Evolutionary conservation across 2,797 vertebrate genomes (phyloP).

Genomic region (Hydrocynus forskahlii): DNA sequence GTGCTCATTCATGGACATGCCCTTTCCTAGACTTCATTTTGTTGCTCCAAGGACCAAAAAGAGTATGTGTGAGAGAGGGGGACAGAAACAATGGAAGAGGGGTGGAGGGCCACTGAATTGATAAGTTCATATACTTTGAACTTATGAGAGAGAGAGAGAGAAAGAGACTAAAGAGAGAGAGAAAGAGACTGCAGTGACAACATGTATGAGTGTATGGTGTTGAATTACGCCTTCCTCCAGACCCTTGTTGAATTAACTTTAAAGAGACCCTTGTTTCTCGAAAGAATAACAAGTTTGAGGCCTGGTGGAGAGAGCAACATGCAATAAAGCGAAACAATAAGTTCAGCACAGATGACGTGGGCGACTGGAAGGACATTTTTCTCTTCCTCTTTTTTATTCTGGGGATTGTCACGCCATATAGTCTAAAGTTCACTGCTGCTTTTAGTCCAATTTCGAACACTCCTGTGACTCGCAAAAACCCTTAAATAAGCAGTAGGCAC

Average conservation of each 20-base stretch:
- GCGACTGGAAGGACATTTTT: constrained; percentile 3
- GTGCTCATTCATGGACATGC: constrained; percentile 7
- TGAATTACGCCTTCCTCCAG: not conserved
- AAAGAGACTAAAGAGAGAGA: constrained; percentile 6
- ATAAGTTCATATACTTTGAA: constrained; percentile 1
- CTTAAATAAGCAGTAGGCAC: constrained; percentile 21
- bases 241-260: constrained; percentile 1
- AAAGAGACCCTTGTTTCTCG: constrained; percentile 18
- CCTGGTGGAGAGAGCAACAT: not conserved
- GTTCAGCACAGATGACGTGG: not conserved
- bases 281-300: constrained; percentile 21
- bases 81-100: not conserved
- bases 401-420: constrained; percentile 44
- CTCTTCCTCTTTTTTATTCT: constrained; percentile 35
- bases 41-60: not conserved
- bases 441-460: constrained; percentile 31
- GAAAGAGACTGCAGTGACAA: not conserved
- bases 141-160: not conserved
- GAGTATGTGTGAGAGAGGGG: not conserved
- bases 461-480: constrained; percentile 13
- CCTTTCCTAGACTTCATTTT: not conserved
- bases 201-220: constrained; percentile 6
- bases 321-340: constrained; percentile 30
- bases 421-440: constrained; percentile 56
- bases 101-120: constrained; percentile 8